Conservation (phyloP, 2,113 vertebrate genomes). For the Sclerurus mexicanus region DNA sequence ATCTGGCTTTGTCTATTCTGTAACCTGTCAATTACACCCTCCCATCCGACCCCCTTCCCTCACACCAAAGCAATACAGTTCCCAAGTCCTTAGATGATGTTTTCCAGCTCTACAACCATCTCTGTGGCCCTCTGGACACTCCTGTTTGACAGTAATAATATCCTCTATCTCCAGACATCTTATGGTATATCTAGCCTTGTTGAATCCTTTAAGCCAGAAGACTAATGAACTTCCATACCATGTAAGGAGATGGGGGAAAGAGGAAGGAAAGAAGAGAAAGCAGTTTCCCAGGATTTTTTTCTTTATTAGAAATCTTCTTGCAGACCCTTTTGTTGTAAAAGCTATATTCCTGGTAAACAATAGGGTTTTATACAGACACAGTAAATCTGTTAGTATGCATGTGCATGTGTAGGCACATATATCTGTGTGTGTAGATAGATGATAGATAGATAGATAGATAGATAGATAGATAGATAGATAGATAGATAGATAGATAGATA, state of each 20-base stretch:
- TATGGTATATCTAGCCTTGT: neutral
- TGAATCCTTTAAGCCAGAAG: neutral
- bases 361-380: neutral
- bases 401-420: neutral
- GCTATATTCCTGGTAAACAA: neutral
- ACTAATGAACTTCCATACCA: neutral
- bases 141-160: neutral
- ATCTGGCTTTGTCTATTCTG: neutral
- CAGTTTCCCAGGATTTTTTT: neutral
- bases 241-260: neutral
- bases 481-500: neutral
- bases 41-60: neutral
- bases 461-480: neutral
- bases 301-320: neutral
- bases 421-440: neutral
- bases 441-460: neutral
- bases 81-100: neutral
- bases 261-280: neutral
- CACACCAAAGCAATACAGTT: neutral
- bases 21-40: neutral
- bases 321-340: neutral
- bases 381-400: neutral
- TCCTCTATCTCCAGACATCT: neutral
- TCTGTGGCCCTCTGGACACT: neutral
- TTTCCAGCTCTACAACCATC: neutral